Conservation (phyloP, 2,113 vertebrate species). For the Sterrhoptilus dennistouni region DNA sequence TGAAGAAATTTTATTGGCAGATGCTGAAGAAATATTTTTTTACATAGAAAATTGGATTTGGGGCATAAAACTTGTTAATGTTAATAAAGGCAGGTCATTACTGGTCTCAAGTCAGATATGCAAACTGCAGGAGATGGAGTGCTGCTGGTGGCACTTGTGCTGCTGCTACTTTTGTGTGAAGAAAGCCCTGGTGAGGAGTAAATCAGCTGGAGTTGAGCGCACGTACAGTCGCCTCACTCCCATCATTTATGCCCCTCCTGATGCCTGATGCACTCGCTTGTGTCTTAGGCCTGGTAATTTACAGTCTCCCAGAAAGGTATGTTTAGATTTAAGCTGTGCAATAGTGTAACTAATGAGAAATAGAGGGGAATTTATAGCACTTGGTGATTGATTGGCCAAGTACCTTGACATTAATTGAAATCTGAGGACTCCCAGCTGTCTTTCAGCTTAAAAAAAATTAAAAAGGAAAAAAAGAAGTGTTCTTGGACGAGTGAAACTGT, state of each 20-base stretch:
- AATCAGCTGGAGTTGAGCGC: conserved; percentile 39
- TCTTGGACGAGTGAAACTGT: neutral
- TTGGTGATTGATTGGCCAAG: conserved; percentile 52
- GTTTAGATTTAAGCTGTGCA: conserved; percentile 59
- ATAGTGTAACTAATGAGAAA: conserved; percentile 73
- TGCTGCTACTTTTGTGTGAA: neutral
- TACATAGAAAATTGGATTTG: conserved; percentile 69
- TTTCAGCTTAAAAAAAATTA: neutral
- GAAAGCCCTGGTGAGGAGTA: neutral
- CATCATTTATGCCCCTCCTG: conserved; percentile 35
- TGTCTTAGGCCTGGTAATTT: conserved; percentile 59
- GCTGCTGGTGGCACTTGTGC: neutral
- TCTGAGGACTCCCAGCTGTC: conserved; percentile 60
- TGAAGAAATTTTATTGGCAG: conserved; percentile 14
- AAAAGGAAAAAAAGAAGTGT: neutral
- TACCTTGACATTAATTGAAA: conserved; percentile 68
- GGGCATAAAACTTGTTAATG: conserved; percentile 70
- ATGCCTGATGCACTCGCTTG: neutral
- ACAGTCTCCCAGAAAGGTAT: conserved; percentile 41
- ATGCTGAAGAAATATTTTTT: conserved; percentile 54
- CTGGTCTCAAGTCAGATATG: conserved; percentile 42
- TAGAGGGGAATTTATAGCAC: conserved; percentile 60
- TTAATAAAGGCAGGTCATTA: conserved; percentile 66
- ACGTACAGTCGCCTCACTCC: neutral
- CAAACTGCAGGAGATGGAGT: conserved; percentile 27